These are phyloP conservation scores for Crossoptilon crossoptilon DNA, from an alignment of 2,797 vertebrate genomes.

Conservation along the genomic window DNA sequence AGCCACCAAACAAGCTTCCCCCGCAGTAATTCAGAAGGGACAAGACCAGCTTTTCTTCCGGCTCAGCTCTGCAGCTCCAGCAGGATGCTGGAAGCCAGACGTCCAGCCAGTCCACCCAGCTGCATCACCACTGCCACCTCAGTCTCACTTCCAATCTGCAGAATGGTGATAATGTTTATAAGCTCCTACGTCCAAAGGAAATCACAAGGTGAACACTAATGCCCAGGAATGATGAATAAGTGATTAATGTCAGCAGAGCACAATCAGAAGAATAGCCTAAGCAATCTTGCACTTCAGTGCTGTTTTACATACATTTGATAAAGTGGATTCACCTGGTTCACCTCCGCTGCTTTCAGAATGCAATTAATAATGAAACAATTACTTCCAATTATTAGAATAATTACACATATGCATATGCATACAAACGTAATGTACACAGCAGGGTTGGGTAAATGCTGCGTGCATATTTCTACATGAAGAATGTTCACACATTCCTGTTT, in stretches of 20 bases:
- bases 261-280: background rate
- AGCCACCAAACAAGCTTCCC: no score
- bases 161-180: accelerated
- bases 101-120: background rate
- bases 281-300: background rate
- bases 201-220: background rate
- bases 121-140: accelerated
- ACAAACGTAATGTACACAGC: background rate
- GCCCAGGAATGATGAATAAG: background rate
- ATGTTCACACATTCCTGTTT: background rate
- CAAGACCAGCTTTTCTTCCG: background rate
- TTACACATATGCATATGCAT: background rate
- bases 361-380: accelerated
- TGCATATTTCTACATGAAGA: background rate
- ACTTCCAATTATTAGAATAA: background rate
- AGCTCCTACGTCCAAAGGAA: background rate
- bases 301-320: background rate
- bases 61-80: accelerated
- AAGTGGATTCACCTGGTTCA: background rate
- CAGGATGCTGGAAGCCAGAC: background rate
- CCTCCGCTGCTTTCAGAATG: background rate
- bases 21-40: accelerated
- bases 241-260: background rate
- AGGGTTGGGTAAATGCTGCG: background rate
- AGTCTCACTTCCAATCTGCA: background rate